Percentiles rank a stretch among this genome's conserved stretches.
These are phyloP conservation scores for Cordilura impudica DNA, from an alignment of 2,888 invertebrate species.

Conservation along the genomic window DNA sequence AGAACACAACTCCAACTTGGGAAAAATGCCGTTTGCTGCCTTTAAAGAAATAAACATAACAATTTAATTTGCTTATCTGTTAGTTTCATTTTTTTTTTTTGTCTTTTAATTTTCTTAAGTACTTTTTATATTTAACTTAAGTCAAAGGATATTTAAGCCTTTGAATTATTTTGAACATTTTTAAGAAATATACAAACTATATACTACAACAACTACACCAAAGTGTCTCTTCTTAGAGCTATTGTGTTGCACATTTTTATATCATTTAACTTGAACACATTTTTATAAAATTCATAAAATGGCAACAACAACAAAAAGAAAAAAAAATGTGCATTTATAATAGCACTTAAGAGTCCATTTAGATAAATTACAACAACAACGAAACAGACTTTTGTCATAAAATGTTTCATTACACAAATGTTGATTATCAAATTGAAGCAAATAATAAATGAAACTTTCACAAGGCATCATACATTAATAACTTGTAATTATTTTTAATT, in stretches of 20 bases:
- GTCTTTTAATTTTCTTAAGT: not conserved
- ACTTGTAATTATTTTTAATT: not conserved
- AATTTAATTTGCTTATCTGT: not conserved
- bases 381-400: constrained; percentile 7
- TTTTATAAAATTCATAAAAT: not conserved
- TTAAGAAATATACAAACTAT: not conserved
- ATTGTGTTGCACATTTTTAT: not conserved
- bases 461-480: not conserved
- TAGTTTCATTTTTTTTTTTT: too few species aligned
- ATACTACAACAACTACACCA: not conserved
- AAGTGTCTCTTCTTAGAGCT: not conserved
- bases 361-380: not conserved
- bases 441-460: not conserved
- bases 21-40: not conserved
- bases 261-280: not conserved
- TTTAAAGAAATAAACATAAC: not conserved
- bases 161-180: not conserved
- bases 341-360: constrained; percentile 30
- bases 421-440: constrained; percentile 15
- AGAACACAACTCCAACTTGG: not conserved
- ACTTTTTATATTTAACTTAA: not conserved
- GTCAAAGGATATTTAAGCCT: not conserved
- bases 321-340: constrained; percentile 20
- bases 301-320: too few species aligned
- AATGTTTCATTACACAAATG: constrained; percentile 26